Base-by-base conservation (phyloP, 2,113 vertebrate species). In the Scomber japonicus region DNA sequence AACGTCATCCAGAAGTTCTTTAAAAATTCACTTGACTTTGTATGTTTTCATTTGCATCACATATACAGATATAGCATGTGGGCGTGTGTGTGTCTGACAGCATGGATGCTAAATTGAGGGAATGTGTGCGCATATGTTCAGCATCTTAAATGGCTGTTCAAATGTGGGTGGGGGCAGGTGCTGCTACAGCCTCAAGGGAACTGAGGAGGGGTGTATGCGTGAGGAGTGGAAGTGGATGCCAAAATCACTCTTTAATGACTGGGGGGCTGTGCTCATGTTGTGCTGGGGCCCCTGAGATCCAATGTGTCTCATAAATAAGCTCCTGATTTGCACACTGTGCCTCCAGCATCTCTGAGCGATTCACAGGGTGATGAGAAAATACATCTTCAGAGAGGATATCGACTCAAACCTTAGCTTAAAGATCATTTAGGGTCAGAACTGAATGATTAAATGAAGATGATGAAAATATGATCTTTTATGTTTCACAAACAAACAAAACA, bases 191-290 rank as follows among this genome's bases (percentile, higher is more conserved):
- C 88, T 87, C 88, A 11, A 10, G 87, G 87, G 93, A 83, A 61
- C 50, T 11, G 15, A 11, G n/a, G 51, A 40, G 54, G 54, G 30
- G 40, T 17, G 61, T 45, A 50, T 15, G 30, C 16, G 82, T 71
- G 80, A 75, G 84, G 80, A 75, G 71, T 50, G 84, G 79, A 81
- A 66, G 87, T 79, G 82, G 80, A 91, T 83, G 87, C 88, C 91
- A 87, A 90, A 95, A 95, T 94, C 92, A 85, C 84, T 92, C 91
- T 92, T 93, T 95, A 93, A 95, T 95, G 93, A 92, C 90, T 89
- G 19, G 56, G 80, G 82, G 84, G 81, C 68, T 63, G 87, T 40
- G 84, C 68, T 64, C 57, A 5, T 85, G 91, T 89, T 54, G 75
- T 76, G 81, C 79, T 71, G 11, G 53, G 76, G 83, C 80, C 84